These are phyloP conservation scores for Ispidina picta DNA, from an alignment of 2,797 vertebrate species.

Conservation along the genomic window DNA sequence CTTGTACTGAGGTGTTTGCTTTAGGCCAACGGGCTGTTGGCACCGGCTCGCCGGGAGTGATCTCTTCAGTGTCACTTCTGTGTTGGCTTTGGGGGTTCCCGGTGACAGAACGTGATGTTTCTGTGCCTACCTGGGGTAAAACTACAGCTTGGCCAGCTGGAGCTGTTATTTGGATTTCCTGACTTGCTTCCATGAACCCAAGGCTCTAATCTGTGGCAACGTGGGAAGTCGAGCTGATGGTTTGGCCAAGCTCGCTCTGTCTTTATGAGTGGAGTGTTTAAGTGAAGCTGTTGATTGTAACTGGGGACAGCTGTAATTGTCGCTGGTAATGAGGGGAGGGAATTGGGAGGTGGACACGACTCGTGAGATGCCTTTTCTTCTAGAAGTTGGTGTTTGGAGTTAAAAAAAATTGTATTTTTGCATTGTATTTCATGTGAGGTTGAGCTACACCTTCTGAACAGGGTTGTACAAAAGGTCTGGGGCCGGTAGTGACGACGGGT, in stretches of 20 bases:
- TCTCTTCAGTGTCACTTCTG: not conserved
- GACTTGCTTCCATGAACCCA: not conserved
- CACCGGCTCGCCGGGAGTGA: not conserved
- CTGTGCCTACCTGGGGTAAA: not conserved
- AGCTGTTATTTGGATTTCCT: not conserved
- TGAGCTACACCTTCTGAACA: not conserved
- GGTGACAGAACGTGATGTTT: rapidly evolving
- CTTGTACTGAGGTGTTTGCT: not conserved
- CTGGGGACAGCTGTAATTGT: not conserved
- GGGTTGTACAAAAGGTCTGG: not conserved
- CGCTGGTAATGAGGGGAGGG: not conserved
- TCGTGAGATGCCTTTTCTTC: not conserved
- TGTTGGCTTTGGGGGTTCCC: not conserved
- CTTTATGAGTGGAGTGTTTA: not conserved
- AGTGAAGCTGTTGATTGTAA: not conserved
- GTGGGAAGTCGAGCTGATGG: not conserved
- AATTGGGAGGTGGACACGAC: not conserved
- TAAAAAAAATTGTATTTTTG: not conserved
- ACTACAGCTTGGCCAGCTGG: not conserved
- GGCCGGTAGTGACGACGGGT: not conserved
- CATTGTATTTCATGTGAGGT: not conserved
- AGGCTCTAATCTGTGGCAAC: not conserved
- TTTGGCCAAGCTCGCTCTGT: not conserved
- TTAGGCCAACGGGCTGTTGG: not conserved
- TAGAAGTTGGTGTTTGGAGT: not conserved